Conservation (phyloP, 35 echinoderm and acorn worm species). For the Anneissia japonica region DNA sequence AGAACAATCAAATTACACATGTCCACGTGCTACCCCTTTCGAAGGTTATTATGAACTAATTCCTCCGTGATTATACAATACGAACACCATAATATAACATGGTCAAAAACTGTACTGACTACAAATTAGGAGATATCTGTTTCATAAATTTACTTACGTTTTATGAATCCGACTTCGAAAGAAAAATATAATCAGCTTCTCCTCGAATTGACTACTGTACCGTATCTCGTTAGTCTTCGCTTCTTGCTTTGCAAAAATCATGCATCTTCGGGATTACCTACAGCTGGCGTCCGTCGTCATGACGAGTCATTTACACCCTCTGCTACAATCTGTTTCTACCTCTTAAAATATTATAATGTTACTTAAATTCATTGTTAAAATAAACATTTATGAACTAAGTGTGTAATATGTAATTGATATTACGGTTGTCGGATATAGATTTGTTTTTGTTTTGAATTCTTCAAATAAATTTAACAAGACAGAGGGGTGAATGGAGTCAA, state of each 20-base stretch:
- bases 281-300: background rate
- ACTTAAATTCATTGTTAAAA: too few relatives aligned
- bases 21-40: background rate
- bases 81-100: background rate
- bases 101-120: background rate
- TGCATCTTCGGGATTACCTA: background rate
- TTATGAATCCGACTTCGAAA: background rate
- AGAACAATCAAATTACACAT: background rate
- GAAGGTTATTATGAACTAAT: background rate
- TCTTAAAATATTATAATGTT: too few relatives aligned
- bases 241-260: background rate
- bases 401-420: too few relatives aligned
- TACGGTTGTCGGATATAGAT: too few relatives aligned
- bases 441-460: too few relatives aligned
- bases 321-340: background rate
- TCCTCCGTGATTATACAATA: too few relatives aligned
- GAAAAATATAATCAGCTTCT: background rate
- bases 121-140: background rate
- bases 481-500: background rate
- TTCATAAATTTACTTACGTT: background rate
- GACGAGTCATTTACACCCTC: background rate
- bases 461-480: background rate
- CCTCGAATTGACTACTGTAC: background rate
- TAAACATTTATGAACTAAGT: too few relatives aligned
- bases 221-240: background rate